These are phyloP conservation scores for Drosophila pandora DNA, from an alignment of 1,140 invertebrate genomes.

Conservation along the genomic window DNA sequence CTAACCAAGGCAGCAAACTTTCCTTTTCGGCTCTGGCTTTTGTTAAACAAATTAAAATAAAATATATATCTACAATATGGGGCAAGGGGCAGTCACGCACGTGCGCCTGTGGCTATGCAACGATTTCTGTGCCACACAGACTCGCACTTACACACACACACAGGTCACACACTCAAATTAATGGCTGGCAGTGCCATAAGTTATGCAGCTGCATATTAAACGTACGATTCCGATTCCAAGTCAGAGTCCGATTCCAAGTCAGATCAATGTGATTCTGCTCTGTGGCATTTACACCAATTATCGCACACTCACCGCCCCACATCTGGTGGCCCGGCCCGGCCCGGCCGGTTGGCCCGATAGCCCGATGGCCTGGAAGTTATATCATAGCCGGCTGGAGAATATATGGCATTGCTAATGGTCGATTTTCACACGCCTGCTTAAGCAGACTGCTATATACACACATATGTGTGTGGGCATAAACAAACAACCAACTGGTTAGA, in stretches of 20 bases:
- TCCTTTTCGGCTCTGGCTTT: slow-evolving; percentile 50
- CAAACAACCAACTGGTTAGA: slow-evolving; percentile 57
- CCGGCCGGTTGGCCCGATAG: not conserved
- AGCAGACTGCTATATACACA: slow-evolving; percentile 32
- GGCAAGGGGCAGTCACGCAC: slow-evolving; percentile 56
- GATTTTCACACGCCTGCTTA: slow-evolving; percentile 79
- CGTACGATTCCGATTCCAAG: slow-evolving; percentile 27
- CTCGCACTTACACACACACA: not conserved
- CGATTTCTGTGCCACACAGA: slow-evolving; percentile 30
- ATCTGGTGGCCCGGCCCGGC: slow-evolving; percentile 1
- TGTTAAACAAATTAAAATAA: slow-evolving; percentile 79
- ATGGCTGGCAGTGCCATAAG: slow-evolving; percentile 73
- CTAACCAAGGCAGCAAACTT: slow-evolving; percentile 37
- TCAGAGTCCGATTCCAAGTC: slow-evolving; percentile 17
- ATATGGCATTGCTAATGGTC: slow-evolving; percentile 78
- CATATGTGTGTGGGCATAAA: slow-evolving; percentile 39
- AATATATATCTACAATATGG: slow-evolving; percentile 43
- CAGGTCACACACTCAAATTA: slow-evolving; percentile 58
- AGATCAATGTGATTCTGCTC: slow-evolving; percentile 40
- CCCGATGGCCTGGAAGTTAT: slow-evolving; percentile 52
- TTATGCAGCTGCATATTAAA: slow-evolving; percentile 80
- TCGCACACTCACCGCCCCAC: slow-evolving; percentile 39
- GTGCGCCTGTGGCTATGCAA: slow-evolving; percentile 74
- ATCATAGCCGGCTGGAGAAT: slow-evolving; percentile 68
- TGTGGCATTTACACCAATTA: slow-evolving; percentile 78